Percentiles rank a stretch among this genome's conserved stretches.
Conservation (phyloP, 1,140 invertebrate genomes). For the Psix sp. region DNA sequence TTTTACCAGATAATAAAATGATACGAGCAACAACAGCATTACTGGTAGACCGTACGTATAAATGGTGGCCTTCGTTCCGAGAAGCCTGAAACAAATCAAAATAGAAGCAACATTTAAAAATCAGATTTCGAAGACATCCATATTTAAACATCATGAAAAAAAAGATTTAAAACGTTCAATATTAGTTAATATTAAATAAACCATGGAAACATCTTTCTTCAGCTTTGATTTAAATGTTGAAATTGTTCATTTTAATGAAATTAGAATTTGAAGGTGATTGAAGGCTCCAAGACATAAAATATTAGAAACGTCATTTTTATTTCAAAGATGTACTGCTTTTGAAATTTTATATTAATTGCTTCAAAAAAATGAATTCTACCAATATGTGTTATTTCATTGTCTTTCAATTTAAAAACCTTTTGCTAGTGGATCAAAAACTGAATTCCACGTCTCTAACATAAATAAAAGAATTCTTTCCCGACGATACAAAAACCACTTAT, state of each 20-base stretch:
- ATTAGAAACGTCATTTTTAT: too few species aligned
- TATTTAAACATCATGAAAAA: not conserved
- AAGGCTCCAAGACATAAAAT: too few species aligned
- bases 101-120: not conserved
- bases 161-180: not conserved
- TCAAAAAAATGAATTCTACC: too few species aligned
- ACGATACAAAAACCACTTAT: not conserved
- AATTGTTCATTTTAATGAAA: too few species aligned
- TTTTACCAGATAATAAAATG: conserved; percentile 73
- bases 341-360: too few species aligned
- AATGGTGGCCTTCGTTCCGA: conserved; percentile 74
- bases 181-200: not conserved
- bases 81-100: conserved; percentile 70
- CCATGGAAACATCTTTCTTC: too few species aligned
- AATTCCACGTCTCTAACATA: not conserved
- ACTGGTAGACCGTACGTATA: conserved; percentile 75
- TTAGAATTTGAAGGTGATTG: too few species aligned
- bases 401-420: too few species aligned
- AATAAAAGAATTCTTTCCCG: not conserved
- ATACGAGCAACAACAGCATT: conserved; percentile 68
- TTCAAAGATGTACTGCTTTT: too few species aligned
- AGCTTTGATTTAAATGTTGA: too few species aligned
- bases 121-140: not conserved
- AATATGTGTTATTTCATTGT: too few species aligned
- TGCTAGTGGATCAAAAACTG: too few species aligned